phyloP scores from a whole-genome alignment of 2,888 invertebrate species.

The Subacronicta megacephala region DNA sequence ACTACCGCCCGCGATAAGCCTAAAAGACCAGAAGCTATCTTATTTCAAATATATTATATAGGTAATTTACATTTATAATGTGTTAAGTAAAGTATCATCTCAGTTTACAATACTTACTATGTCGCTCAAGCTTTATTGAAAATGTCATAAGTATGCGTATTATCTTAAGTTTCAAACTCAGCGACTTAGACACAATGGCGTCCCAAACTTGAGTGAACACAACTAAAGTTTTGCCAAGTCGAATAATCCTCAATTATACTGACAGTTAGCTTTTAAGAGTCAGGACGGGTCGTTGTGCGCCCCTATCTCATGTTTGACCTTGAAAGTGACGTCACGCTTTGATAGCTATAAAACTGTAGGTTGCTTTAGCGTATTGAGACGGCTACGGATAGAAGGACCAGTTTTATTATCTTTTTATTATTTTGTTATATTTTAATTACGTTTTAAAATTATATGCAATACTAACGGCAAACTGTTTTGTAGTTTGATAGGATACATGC shows the following conservation, averaged over 20 bases:
- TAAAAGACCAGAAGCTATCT: no score
- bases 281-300: conserved; percentile 26
- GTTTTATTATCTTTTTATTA: no score
- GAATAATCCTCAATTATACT: conserved; percentile 50
- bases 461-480: no score
- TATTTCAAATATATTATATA: no score
- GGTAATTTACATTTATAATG: no score
- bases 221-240: conserved; percentile 27
- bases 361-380: not conserved
- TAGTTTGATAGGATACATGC: no score
- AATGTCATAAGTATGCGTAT: conserved; percentile 32
- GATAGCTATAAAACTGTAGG: not conserved
- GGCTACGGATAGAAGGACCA: conserved; percentile 5
- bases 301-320: conserved; percentile 36
- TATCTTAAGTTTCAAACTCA: conserved; percentile 27
- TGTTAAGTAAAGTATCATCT: no score
- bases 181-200: conserved; percentile 27
- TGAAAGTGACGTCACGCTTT: conserved; percentile 9
- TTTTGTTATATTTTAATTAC: no score
- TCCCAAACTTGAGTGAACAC: conserved; percentile 17
- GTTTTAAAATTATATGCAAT: no score
- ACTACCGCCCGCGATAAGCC: no score
- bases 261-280: conserved; percentile 43
- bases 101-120: conserved; percentile 14
- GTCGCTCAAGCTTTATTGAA: conserved; percentile 13